Evolutionary conservation across 1,140 invertebrate species (phyloP).

Genomic region (Sitobion miscanthi): DNA sequence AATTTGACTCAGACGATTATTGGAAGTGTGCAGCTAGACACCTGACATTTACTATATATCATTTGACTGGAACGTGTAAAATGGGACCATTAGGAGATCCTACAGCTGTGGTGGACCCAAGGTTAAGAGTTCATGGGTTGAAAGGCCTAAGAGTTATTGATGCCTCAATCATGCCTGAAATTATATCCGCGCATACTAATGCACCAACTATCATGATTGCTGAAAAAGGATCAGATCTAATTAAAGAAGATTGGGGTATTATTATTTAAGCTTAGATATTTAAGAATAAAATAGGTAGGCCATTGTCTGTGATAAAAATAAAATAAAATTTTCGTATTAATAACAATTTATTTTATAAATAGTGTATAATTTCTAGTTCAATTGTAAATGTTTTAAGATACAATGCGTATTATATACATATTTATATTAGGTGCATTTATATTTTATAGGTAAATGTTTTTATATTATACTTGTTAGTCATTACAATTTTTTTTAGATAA

Average conservation of each 20-base stretch:
- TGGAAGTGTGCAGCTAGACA: constrained; percentile 75
- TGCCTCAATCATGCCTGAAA: constrained; percentile 73
- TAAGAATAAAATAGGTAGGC: not conserved
- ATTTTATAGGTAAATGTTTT: not conserved
- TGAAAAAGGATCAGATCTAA: constrained; percentile 73
- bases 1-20: constrained; percentile 73
- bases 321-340: not conserved
- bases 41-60: constrained; percentile 77
- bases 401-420: not conserved
- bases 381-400: not conserved
- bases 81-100: constrained; percentile 78
- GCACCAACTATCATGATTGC: constrained; percentile 74
- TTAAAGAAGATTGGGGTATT: constrained; percentile 66
- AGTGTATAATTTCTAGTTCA: not conserved
- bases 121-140: constrained; percentile 74
- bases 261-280: not conserved
- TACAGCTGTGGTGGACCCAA: constrained; percentile 74
- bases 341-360: not conserved
- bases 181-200: constrained; percentile 71
- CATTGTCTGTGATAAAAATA: constrained; percentile 62
- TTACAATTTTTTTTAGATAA: not conserved
- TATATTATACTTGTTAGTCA: not conserved
- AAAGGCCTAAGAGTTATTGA: constrained; percentile 76
- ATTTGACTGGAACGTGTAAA: constrained; percentile 82
- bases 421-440: not conserved